Evolutionary conservation across 1,140 invertebrate genomes (phyloP).

Genomic region (Neotoxoptera formosana): DNA sequence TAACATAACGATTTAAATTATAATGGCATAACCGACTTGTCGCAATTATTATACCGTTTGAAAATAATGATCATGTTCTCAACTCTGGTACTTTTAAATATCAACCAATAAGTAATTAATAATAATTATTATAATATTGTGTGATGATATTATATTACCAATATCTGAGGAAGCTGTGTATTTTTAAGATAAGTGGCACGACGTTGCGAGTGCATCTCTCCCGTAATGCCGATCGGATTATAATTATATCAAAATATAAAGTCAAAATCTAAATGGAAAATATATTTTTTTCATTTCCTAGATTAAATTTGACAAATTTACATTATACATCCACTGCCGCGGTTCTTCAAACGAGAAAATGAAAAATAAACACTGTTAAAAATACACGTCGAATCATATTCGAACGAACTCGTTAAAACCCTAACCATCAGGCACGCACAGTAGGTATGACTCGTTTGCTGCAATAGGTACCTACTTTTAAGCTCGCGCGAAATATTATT

Average conservation of each 20-base stretch:
- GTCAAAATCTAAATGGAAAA: background rate
- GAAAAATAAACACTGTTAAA: background rate
- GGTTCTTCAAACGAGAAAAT: background rate
- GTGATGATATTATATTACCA: background rate
- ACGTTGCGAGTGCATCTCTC: background rate
- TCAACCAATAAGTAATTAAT: background rate
- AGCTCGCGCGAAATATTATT: background rate
- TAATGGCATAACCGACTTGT: background rate
- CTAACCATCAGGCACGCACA: background rate
- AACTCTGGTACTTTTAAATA: background rate
- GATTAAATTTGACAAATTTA: conserved; percentile 7
- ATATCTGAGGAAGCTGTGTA: background rate
- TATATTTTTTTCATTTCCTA: background rate
- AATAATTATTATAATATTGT: too few species aligned
- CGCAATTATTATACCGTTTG: background rate
- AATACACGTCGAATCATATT: background rate
- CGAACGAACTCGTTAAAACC: conserved; percentile 11
- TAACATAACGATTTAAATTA: too few species aligned
- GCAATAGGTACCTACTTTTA: background rate
- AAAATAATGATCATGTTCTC: background rate
- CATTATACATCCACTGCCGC: background rate
- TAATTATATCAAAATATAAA: background rate
- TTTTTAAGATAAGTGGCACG: background rate
- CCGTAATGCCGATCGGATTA: background rate
- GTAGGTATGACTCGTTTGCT: background rate